phyloP scores from a whole-genome alignment of 1,140 invertebrate genomes.

The Zelostemma sp. region DNA sequence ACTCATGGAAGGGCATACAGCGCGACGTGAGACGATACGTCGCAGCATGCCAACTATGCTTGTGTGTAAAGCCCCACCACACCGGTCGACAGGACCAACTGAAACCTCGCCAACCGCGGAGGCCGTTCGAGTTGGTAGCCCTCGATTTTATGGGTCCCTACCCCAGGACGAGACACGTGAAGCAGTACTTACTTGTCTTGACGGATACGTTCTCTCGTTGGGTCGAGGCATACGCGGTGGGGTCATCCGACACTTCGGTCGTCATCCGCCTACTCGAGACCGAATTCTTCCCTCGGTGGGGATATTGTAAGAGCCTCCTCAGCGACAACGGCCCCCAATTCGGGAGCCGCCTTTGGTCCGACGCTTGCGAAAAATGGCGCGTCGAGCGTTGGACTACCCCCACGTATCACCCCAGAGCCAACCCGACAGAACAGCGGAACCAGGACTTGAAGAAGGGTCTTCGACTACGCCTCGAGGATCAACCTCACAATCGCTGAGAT shows the following conservation, averaged over 20 bases:
- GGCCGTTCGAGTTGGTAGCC: slow-evolving; percentile 60
- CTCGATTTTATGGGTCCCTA: slow-evolving; percentile 9
- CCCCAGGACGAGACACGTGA: neutral
- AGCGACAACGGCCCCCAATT: slow-evolving; percentile 52
- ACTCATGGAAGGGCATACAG: slow-evolving; percentile 13
- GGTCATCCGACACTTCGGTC: slow-evolving; percentile 15
- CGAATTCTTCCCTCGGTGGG: slow-evolving; percentile 44
- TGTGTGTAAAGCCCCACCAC: slow-evolving; percentile 12
- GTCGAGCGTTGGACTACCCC: slow-evolving; percentile 29
- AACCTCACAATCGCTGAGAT: slow-evolving; percentile 27
- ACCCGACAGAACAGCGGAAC: slow-evolving; percentile 50
- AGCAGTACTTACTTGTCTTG: slow-evolving; percentile 1
- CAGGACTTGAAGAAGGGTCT: slow-evolving; percentile 44
- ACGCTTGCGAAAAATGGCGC: slow-evolving; percentile 14
- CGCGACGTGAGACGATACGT: slow-evolving; percentile 22
- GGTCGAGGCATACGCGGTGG: slow-evolving; percentile 33
- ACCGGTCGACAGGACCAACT: neutral
- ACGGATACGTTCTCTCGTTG: slow-evolving; percentile 16
- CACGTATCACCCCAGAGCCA: slow-evolving; percentile 50
- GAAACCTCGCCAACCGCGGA: slow-evolving; percentile 15
- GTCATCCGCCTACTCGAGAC: neutral
- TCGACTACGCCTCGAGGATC: slow-evolving; percentile 16
- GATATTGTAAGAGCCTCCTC: slow-evolving; percentile 37
- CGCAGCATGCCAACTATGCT: slow-evolving; percentile 13
- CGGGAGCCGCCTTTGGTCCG: neutral